Base-by-base conservation (phyloP, 2,113 vertebrate genomes). In the Larimichthys polyactis region DNA sequence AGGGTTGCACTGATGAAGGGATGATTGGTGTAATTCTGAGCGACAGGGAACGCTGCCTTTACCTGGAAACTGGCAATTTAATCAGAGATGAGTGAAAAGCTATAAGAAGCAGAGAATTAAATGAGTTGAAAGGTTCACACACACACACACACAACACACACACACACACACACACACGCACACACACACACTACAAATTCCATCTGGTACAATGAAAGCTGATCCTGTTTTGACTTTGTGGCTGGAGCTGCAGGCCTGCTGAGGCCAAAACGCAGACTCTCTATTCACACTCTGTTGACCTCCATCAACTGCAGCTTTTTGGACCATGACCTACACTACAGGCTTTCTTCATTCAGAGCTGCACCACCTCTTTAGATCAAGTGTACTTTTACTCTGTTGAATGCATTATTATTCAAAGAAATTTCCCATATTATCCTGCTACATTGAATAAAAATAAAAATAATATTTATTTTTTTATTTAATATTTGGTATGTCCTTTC, bases 271-370 rank as follows among this genome's bases (percentile, higher is more conserved):
- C 5, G 20, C 71, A 83, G 69, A 68, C 55, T 79, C 76, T 81
- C 75, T 51, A 88, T 90, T 79, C 76, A 82, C 76, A 78, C 75
- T 78, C 74, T 70, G 59, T 65, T 87, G 86, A 84, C 82, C 87
- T 88, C 71, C 78, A 87, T 84, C 83, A 79, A 82, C 70, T 71
- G 55, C 49, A 81, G 74, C 67, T 58, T 66, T 80, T 57, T 70
- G 63, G 74, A 90, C 64, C 78, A 51, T 78, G 22, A 46, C 44
- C 44, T 46, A 46, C 44, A 46, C 44, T 14, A 4, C 44, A 46
- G 11, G 44, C 44, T 46, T 46, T 46, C 12, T 46, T 12, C 44
- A 46, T 46, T 46, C 14, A 46, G 44, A 46, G 44, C 44, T 46
- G 44, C 44, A 46, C 12, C 4, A 46, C 44, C 44, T 46, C 36